phyloP scores from a whole-genome alignment of 2,113 vertebrate genomes.

The Neogobius melanostomus region DNA sequence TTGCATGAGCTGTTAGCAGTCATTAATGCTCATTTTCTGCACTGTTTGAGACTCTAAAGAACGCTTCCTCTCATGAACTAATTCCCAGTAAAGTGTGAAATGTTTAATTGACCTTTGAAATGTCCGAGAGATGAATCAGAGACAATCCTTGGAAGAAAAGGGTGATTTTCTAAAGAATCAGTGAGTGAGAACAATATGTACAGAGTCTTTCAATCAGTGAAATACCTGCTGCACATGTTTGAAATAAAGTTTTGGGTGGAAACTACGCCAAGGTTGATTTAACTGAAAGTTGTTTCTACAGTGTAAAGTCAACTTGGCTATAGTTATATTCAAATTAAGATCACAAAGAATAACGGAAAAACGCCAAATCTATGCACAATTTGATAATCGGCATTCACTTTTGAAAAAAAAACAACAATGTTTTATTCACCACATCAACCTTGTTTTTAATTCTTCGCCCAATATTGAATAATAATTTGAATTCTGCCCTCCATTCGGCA shows the following conservation, averaged over 20 bases:
- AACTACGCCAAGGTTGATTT: background rate
- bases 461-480: background rate
- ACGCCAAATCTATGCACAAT: background rate
- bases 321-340: no score
- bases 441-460: no score
- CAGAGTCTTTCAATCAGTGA: background rate
- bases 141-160: background rate
- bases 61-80: slow-evolving; percentile 30
- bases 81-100: slow-evolving; percentile 38
- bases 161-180: background rate
- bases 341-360: no score
- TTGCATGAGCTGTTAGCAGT: slow-evolving; percentile 16
- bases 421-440: background rate
- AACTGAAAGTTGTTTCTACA: no score
- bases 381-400: background rate
- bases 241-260: background rate
- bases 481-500: background rate
- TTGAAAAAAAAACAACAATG: background rate
- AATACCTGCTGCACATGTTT: background rate
- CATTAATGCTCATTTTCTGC: slow-evolving; percentile 34
- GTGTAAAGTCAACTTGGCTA: no score
- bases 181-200: background rate
- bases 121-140: slow-evolving; percentile 20
- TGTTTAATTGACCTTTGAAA: slow-evolving; percentile 38
- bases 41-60: slow-evolving; percentile 30